Evolutionary conservation across 1,140 invertebrate genomes (phyloP).

Genomic region (Brachionus rubens): DNA sequence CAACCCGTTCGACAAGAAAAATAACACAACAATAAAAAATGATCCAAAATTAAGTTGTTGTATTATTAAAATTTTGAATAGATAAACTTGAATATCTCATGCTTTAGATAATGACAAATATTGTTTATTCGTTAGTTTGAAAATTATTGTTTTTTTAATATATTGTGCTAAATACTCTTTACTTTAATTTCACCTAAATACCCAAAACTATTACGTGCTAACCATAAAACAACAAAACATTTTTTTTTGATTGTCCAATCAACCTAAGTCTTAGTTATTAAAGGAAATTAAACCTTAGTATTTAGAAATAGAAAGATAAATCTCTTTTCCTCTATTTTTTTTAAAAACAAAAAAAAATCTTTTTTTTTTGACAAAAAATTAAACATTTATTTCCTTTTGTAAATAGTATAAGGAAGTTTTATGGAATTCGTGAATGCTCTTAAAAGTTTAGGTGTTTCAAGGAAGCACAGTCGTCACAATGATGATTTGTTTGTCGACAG

Average conservation of each 20-base stretch:
- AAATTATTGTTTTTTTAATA: conserved; percentile 5
- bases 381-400: no score
- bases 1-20: neutral
- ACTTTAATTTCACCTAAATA: neutral
- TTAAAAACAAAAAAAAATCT: no score
- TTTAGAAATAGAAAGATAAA: no score
- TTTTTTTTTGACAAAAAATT: no score
- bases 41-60: conserved; percentile 26
- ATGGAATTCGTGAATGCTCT: conserved; percentile 40
- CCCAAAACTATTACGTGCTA: neutral
- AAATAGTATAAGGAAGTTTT: no score
- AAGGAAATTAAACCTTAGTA: no score
- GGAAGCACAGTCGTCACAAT: conserved; percentile 48
- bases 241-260: no score
- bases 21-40: neutral
- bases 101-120: neutral
- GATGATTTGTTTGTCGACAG: conserved; percentile 65
- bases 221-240: conserved; percentile 1
- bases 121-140: conserved; percentile 21
- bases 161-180: neutral
- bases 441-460: conserved; percentile 11
- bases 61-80: conserved; percentile 5
- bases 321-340: no score
- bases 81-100: conserved; percentile 32
- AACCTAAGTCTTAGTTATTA: no score